Evolutionary conservation across 1,140 invertebrate species (phyloP), one percentile per base, ranked within the genome.

Genomic region (Bombus pascuorum): DNA sequence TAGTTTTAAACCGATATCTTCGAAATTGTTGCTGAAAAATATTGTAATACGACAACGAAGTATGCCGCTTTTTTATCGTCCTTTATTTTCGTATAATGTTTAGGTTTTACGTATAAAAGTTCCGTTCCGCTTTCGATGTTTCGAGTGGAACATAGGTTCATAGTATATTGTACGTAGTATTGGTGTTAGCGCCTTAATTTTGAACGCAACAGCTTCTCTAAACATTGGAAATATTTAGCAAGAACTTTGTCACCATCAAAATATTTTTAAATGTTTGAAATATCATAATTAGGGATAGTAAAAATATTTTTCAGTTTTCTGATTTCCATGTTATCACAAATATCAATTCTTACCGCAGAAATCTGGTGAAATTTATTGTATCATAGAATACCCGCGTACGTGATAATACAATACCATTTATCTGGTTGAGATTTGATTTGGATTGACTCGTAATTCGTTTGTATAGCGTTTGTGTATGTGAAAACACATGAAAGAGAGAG

Each of bases 361-460:
- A 81, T 62, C 42, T 34, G 28, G 42, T 57, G 68, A 59, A 79
- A 84, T 83, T 78, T 84, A 47, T 78, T 80, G 44, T 65, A 70
- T 53, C 71, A n/a, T 62, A 42, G 62, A 39, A 25, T 65, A 73
- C 32, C 22, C 47, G 12, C 10, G 59, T 62, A 62, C n/a, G 28
- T 22, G 18, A 22, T 34, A 28, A 18, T n/a, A 39, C n/a, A 39
- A 9, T 25, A 34, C 80, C 44, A 77, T 77, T 76, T 77, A 66
- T 81, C 83, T 18, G 42, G 22, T 39, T 70, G 57, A 59, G 34
- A n/a, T 77, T 77, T 81, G 81, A 77, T 76, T 59, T 32, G n/a
- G 71, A 81, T 80, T 42, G 39, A 39, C 71, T 57, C 13, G 13
- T 57, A 37, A 57, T 57, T 32, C 42, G 66, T 62, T 62, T 62